Evolutionary conservation across 2,797 vertebrate genomes (phyloP).

Genomic region (Gadopsis marmoratus): DNA sequence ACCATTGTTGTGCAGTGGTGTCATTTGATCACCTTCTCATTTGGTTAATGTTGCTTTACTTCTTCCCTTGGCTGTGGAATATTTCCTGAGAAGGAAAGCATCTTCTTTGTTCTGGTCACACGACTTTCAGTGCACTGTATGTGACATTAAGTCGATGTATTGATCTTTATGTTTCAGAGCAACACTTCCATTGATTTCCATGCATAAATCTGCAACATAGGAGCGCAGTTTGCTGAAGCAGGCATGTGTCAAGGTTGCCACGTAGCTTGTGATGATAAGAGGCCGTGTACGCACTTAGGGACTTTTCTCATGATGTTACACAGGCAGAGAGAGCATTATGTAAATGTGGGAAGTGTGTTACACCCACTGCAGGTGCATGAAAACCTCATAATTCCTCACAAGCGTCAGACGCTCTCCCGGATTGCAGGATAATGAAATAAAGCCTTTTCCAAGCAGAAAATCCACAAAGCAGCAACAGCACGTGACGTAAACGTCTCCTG

Average conservation of each 20-base stretch:
- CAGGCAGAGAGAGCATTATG: background rate
- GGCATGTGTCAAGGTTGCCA: background rate
- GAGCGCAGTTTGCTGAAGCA: background rate
- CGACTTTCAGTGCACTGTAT: background rate
- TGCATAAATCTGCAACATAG: background rate
- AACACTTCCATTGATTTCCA: background rate
- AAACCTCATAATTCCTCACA: background rate
- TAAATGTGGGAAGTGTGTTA: background rate
- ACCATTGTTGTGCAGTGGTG: background rate
- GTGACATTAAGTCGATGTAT: background rate
- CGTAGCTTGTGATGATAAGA: conserved; percentile 1
- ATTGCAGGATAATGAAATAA: background rate
- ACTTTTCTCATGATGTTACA: conserved; percentile 2
- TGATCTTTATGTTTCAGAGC: background rate
- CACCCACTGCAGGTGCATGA: background rate
- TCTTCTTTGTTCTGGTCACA: too few relatives aligned
- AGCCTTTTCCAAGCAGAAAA: background rate
- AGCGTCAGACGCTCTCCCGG: background rate
- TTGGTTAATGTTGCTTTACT: background rate
- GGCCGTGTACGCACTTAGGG: background rate
- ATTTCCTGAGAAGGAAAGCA: background rate
- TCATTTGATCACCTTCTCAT: background rate
- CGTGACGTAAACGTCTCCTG: background rate
- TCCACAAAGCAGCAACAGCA: background rate
- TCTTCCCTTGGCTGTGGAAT: background rate